Conservation (phyloP, 92 coral and sea anemone species). For the Epizoanthus illoricatus region DNA sequence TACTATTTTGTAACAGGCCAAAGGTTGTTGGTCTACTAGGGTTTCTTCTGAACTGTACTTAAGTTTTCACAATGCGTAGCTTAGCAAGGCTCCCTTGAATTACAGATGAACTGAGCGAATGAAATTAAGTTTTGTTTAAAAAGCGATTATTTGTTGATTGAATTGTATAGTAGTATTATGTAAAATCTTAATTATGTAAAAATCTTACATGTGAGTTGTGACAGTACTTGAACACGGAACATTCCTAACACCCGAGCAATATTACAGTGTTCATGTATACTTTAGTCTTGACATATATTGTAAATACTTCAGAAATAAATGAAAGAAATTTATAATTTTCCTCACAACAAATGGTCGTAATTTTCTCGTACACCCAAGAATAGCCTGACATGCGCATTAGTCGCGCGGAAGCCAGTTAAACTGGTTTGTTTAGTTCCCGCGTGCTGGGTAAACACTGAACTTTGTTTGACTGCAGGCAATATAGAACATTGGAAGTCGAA, state of each 20-base stretch:
- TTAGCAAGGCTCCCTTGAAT: too few relatives aligned
- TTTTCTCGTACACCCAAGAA: background rate
- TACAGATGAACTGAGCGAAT: too few relatives aligned
- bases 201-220: background rate
- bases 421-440: background rate
- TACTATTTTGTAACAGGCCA: too few relatives aligned
- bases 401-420: background rate
- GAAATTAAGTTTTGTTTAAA: too few relatives aligned
- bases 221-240: background rate
- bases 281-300: constrained; percentile 2
- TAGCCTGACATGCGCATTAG: background rate
- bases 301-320: constrained; percentile 29
- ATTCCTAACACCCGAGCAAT: background rate
- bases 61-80: too few relatives aligned
- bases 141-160: background rate
- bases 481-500: background rate
- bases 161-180: constrained; percentile 20
- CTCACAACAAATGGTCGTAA: background rate
- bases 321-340: background rate
- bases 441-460: background rate
- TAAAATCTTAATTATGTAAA: background rate
- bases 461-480: constrained; percentile 3
- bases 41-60: too few relatives aligned
- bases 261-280: background rate
- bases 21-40: too few relatives aligned